Evolutionary conservation across 2,888 invertebrate species (phyloP), one percentile per base, ranked within the genome.

Genomic region (Helicoverpa assulta): DNA sequence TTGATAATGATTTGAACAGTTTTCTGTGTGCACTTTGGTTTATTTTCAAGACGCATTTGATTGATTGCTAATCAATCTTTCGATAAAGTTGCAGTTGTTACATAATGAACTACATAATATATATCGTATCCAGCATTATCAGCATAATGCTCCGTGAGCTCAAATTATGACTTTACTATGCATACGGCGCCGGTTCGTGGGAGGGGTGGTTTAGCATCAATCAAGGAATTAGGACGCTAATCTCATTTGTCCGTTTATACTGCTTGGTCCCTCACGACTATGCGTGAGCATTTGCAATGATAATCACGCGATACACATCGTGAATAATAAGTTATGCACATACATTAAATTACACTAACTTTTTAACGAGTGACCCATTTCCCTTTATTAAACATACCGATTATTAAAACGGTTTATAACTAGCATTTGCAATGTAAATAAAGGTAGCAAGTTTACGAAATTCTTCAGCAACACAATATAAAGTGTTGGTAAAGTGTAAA

Each of bases 181-280:
- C 85, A 85, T 84, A 86, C 81, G 72, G 69, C 58, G 63, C 61
- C 54, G 56, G 63, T 73, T 65, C 80, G 76, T 81, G 77, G 84
- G 82, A 83, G 85, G 89, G 88, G 86, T 83, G 88, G 86, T 88
- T 85, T 87, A 86, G 85, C 91, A 93, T 93, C 93, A 90, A 93
- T 93, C 93, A 93, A 88, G 91, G 92, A 90, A 91, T 93, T 92
- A 90, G 90, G 87, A 83, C 82, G 85, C 85, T 93, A 92, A 93
- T 93, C 91, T 91, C 88, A 89, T 92, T 92, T 91, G 89, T 89
- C 88, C 86, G 85, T 87, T 88, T 89, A 82, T 80, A 82, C 80
- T 86, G 80, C 76, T 82, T 70, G 71, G 56, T 80, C 87, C 86
- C 83, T 78, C 70, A 83, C 83, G 84, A 81, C 76, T 80, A 83